Conservation (phyloP, 2,113 vertebrate species). For the Sisor rabdophorus region DNA sequence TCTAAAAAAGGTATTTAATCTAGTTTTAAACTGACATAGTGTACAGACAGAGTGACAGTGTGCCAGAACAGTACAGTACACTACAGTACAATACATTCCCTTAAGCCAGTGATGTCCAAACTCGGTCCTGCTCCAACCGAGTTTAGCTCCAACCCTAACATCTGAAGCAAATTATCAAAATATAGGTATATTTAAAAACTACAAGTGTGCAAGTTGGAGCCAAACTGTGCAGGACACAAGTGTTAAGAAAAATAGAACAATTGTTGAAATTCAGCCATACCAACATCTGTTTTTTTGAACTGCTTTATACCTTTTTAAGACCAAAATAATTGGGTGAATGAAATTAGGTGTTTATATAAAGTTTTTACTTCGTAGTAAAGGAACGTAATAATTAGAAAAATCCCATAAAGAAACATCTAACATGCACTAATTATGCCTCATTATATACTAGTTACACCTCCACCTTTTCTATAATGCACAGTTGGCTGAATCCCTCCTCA, state of each 20-base stretch:
- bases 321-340: not conserved
- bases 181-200: too few relatives aligned
- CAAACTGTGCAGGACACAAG: too few relatives aligned
- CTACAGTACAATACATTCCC: too few relatives aligned
- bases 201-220: too few relatives aligned
- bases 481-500: constrained; percentile 18
- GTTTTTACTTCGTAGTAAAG: not conserved
- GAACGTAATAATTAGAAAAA: not conserved
- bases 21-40: too few relatives aligned
- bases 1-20: too few relatives aligned
- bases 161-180: too few relatives aligned
- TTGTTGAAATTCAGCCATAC: not conserved
- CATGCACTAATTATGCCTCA: constrained; percentile 8
- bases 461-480: not conserved
- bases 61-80: too few relatives aligned
- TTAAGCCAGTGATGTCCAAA: too few relatives aligned
- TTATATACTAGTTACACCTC: not conserved
- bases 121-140: too few relatives aligned
- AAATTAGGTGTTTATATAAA: not conserved
- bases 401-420: not conserved
- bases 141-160: too few relatives aligned
- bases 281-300: not conserved
- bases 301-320: not conserved
- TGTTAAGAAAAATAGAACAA: not conserved
- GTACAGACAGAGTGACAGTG: too few relatives aligned